A percentile compares a stretch with the other conserved stretches of the same genome.
Conservation (phyloP, 2,797 vertebrate species). For the Scarus forsteni region DNA sequence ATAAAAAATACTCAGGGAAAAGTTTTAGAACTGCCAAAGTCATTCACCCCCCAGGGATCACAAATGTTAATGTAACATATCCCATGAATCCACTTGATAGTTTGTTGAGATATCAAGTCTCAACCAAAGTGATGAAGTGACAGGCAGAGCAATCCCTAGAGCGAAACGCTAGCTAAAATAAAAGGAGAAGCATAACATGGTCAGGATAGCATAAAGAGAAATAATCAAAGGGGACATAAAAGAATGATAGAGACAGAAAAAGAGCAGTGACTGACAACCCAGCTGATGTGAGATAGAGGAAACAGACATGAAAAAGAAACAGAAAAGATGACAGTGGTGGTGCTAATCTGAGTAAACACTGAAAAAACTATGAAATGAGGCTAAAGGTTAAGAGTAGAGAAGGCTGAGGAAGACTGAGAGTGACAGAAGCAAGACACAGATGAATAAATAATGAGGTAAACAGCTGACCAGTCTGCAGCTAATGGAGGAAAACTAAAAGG, state of each 20-base stretch:
- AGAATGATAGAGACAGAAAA: slow-evolving; percentile 1
- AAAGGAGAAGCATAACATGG: not conserved
- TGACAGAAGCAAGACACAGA: slow-evolving; percentile 16
- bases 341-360: not conserved
- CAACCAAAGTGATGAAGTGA: not conserved
- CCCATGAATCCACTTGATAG: not conserved
- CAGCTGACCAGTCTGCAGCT: slow-evolving; percentile 49
- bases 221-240: not conserved
- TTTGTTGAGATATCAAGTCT: not conserved
- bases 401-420: slow-evolving; percentile 13
- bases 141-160: not conserved
- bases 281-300: slow-evolving; percentile 7
- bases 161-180: not conserved
- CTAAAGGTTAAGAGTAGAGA: slow-evolving; percentile 19
- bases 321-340: not conserved
- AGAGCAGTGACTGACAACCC: slow-evolving; percentile 17
- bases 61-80: not conserved
- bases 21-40: too few relatives aligned
- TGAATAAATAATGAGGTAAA: slow-evolving; percentile 67
- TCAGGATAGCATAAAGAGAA: not conserved
- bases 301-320: slow-evolving; percentile 9
- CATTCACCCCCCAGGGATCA: too few relatives aligned
- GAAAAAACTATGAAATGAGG: not conserved
- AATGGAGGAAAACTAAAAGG: slow-evolving; percentile 46
- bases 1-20: too few relatives aligned